phyloP scores from a whole-genome alignment of 2,797 vertebrate species.

The Spinibarbus caldwelli region DNA sequence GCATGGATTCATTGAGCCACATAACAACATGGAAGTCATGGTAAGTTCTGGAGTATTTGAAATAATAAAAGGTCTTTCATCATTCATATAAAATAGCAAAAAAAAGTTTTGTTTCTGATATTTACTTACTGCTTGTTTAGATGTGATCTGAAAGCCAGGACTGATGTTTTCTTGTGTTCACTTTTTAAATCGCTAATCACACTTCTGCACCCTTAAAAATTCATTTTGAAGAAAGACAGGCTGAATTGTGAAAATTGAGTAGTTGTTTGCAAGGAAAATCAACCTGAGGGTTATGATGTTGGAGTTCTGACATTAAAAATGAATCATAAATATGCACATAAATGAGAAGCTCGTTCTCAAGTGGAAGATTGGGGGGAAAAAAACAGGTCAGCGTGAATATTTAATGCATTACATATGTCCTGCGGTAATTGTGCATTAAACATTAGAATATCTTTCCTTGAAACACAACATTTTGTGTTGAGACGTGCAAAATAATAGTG shows the following conservation, averaged over 20 bases:
- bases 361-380: not conserved
- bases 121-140: constrained; percentile 3
- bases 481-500: constrained; percentile 47
- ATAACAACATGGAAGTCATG: constrained; percentile 92
- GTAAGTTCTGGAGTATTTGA: constrained; percentile 76
- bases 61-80: not conserved
- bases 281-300: constrained; percentile 49
- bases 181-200: not conserved
- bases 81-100: not conserved
- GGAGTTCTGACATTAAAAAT: constrained; percentile 61
- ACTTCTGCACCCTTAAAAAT: not conserved
- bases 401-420: constrained; percentile 57
- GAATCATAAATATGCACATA: constrained; percentile 53
- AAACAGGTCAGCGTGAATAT: constrained; percentile 60
- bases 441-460: constrained; percentile 7
- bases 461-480: constrained; percentile 29
- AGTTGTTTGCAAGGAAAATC: constrained; percentile 10
- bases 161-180: not conserved
- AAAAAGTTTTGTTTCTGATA: not conserved
- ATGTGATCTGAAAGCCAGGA: constrained; percentile 7
- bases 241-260: not conserved
- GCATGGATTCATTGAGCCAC: constrained; percentile 93
- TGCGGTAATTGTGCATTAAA: constrained; percentile 5
- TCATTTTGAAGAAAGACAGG: not conserved
- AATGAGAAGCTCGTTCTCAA: constrained; percentile 55